Evolutionary conservation across 2,888 invertebrate genomes (phyloP), one percentile per base, ranked within the genome.

Genomic region (Hypercompe scribonia): DNA sequence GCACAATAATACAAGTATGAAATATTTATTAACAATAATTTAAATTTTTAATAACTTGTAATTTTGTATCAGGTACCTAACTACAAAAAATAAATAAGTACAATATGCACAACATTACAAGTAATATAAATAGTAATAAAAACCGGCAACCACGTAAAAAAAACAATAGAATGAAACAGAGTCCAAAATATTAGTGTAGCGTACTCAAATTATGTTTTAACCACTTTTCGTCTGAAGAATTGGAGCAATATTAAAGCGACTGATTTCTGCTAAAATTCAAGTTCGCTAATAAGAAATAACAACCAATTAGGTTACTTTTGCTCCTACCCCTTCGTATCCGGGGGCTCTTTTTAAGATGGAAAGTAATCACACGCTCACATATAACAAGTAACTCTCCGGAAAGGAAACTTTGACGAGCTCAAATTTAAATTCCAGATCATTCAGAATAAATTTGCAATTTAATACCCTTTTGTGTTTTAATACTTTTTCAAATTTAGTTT

Each of bases 361-460:
- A 88, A 84, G 88, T 86, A 91, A 90, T 88, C 90, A 87, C 86
- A 89, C 81, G 82, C 84, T 86, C 87, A 86, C 85, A 87, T 88
- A 88, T 88, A 86, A 87, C 87, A 84, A 87, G 87, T 84, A 87
- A 87, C 87, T 88, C 87, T 78, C 84, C 76, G 70, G 81, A 86
- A 81, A 88, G 88, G 88, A 88, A 93, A 94, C 90, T 93, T 94
- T 94, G 93, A 93, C 93, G 92, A 93, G 89, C 89, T 88, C 90
- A 74, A 87, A 94, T 94, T 93, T 94, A 93, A 94, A 94, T 92
- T 94, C 93, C 90, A 94, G 90, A 94, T 93, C 90, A 86, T 84
- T 88, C 83, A 76, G 93, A 92, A 94, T 94, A 94, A 91, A 94
- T 94, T 94, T 93, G 90, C 93, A 93, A 91, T 81, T 87, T 90